phyloP scores from a whole-genome alignment of 2,797 vertebrate genomes.

The Poecile montanus region DNA sequence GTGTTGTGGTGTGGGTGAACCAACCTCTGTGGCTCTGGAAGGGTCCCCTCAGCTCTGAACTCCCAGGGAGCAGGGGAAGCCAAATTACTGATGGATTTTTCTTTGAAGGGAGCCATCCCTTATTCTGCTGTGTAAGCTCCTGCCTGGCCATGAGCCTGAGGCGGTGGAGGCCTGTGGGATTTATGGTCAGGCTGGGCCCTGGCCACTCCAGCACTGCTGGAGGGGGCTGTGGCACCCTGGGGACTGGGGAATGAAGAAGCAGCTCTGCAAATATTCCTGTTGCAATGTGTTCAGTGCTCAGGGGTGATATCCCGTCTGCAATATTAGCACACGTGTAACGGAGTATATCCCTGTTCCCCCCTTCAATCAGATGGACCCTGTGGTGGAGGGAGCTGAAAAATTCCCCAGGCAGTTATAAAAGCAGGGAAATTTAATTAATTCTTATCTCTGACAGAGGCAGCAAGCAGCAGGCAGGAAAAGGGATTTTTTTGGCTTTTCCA shows the following conservation, averaged over 20 bases:
- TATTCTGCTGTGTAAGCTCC: background rate
- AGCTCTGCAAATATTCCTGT: background rate
- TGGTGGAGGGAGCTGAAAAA: slow-evolving; percentile 11
- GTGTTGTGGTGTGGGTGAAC: rapidly evolving
- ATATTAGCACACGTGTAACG: rapidly evolving
- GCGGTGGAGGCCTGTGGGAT: background rate
- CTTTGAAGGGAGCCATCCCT: background rate
- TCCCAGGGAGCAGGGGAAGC: background rate
- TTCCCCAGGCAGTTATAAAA: slow-evolving; percentile 5
- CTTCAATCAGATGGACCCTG: background rate
- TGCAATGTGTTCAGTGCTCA: background rate
- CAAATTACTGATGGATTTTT: background rate
- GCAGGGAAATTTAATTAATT: slow-evolving; percentile 59
- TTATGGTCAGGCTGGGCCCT: background rate
- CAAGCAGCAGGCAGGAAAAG: background rate
- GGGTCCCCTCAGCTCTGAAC: background rate
- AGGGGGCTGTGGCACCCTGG: background rate
- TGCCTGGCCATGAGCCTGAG: background rate
- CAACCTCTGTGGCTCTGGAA: background rate
- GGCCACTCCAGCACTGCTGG: background rate
- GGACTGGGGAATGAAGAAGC: background rate
- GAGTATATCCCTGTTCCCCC: background rate
- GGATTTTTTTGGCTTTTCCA: background rate
- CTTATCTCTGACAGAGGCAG: slow-evolving; percentile 8
- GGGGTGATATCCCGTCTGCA: background rate